Evolutionary conservation across 2,797 vertebrate genomes (phyloP).

Genomic region (Siniperca undulata): DNA sequence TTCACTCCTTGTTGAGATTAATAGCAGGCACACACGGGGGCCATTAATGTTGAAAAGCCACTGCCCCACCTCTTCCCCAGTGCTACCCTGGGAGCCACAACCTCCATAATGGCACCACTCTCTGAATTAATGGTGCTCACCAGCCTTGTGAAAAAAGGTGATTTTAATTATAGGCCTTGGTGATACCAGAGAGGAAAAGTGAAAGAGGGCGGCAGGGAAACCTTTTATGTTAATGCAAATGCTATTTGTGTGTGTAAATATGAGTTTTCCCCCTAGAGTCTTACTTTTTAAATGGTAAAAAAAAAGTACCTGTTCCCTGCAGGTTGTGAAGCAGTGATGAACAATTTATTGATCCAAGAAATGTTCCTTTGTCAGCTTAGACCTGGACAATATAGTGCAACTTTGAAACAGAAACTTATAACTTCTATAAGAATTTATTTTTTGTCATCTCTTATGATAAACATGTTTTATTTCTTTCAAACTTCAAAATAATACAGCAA

Average conservation of each 20-base stretch:
- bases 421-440: background rate
- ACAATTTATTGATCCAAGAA: background rate
- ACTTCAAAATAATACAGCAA: background rate
- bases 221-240: conserved; percentile 50
- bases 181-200: conserved; percentile 36
- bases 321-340: background rate
- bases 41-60: conserved; percentile 73
- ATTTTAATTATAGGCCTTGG: conserved; percentile 72
- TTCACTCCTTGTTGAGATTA: conserved; percentile 78
- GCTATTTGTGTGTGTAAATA: background rate
- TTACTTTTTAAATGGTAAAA: background rate
- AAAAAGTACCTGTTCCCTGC: background rate
- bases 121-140: conserved; percentile 72
- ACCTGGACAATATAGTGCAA: background rate
- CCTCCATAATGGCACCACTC: conserved; percentile 68
- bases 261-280: background rate
- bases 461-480: background rate
- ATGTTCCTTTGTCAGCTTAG: background rate
- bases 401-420: background rate
- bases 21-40: conserved; percentile 63
- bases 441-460: background rate
- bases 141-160: conserved; percentile 47
- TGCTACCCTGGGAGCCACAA: conserved; percentile 66
- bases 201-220: conserved; percentile 49
- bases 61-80: conserved; percentile 63